Base-by-base conservation (phyloP, 2,888 invertebrate genomes). In the Sarcophaga variegata region DNA sequence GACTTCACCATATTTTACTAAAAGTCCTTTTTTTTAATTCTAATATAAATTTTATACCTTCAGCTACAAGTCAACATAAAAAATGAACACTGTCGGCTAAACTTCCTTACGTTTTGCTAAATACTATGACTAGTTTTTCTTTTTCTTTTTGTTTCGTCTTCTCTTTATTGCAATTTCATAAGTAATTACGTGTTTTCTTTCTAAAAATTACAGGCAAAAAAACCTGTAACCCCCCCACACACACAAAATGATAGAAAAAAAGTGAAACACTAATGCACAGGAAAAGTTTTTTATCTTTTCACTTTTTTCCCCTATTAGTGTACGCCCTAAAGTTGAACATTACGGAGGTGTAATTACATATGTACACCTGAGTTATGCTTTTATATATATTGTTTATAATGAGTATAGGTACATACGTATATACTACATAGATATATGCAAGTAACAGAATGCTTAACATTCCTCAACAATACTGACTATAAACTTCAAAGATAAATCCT, bases 141-240 rank as follows among this genome's bases (percentile, higher is more conserved):
- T 27, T 64, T 27, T 14, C 37, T 66, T 66, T 66, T 25, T 27
- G 37, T 20, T 66, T 66, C 22, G 37, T 37, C 37, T 37, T 27
- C 4, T 4, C 47, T 77, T 63, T 79, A 14, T 54, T 47, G 49
- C 63, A 63, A 27, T 78, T 63, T 64, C 27, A 79, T 67, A 59
- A 25, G 45, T 77, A 77, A 49, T 72, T 72, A 72, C 25, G 6
- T 25, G 20, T 22, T 59, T 49, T 22, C 47, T 20, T 25, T 37
- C 37, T 25, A n/a, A 71, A 70, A 14, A 12, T n/a, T 66, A n/a
- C 47, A 54, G 63, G 17, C 25, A 5, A 6, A 64, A 37, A 37
- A 37, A 10, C 2, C 10, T 2, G 37, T 37, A 37, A 12, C 17
- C 17, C 27, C 17, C 17, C 17, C 27, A 6, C 27, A 6, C 11